phyloP scores from a whole-genome alignment of 2,113 vertebrate species.

The Leucosticte australis region DNA sequence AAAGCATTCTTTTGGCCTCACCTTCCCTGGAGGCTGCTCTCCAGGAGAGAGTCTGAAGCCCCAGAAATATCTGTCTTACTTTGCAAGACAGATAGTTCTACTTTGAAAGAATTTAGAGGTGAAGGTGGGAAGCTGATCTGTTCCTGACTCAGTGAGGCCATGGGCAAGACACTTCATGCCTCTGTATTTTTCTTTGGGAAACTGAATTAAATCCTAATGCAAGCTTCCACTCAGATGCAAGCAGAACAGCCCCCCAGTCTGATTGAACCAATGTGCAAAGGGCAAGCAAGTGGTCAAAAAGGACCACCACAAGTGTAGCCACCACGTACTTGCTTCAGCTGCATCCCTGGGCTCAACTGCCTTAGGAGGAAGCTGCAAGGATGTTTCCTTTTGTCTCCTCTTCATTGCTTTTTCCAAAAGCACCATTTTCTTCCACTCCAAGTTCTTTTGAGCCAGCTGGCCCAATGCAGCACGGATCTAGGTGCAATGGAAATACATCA shows the following conservation, averaged over 20 bases:
- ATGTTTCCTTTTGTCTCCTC: background rate
- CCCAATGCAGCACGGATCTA: background rate
- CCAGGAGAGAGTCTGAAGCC: background rate
- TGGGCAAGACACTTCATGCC: background rate
- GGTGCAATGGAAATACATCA: background rate
- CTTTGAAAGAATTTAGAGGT: background rate
- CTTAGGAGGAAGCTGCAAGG: background rate
- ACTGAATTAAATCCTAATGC: background rate
- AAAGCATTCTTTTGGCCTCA: background rate
- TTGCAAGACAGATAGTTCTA: too few relatives aligned
- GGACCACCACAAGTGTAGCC: background rate
- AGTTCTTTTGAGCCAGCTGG: background rate
- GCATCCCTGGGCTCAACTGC: background rate
- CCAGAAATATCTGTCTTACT: too few relatives aligned
- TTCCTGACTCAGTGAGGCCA: too few relatives aligned
- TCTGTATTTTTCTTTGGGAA: background rate
- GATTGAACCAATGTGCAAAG: background rate
- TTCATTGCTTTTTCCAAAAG: background rate
- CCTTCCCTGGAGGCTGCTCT: background rate
- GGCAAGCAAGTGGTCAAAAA: background rate
- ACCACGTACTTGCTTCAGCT: background rate
- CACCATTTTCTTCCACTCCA: background rate
- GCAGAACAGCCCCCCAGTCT: background rate
- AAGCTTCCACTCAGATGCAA: background rate
- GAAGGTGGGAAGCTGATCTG: background rate